phyloP scores from a whole-genome alignment of 2,113 vertebrate species.

The Dissostichus mawsoni region DNA sequence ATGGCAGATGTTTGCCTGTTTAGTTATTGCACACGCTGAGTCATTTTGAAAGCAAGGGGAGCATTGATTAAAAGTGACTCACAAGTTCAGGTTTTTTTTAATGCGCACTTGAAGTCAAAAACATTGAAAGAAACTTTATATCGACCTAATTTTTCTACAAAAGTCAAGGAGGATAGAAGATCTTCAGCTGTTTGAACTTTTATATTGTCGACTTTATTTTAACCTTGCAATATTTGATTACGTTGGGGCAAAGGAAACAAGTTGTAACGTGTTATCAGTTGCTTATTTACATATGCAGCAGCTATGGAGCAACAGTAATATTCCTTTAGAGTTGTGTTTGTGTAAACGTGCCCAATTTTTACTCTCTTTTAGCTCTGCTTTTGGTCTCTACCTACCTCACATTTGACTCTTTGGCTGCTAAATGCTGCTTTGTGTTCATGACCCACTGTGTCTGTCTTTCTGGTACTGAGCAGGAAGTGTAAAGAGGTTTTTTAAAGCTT shows the following conservation, averaged over 20 bases:
- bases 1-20: neutral
- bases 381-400: too few relatives aligned
- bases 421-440: too few relatives aligned
- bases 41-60: neutral
- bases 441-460: too few relatives aligned
- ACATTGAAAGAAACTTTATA: too few relatives aligned
- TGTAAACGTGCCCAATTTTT: too few relatives aligned
- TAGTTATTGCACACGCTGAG: conserved; percentile 7
- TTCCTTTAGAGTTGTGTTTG: neutral
- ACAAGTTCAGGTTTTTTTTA: neutral
- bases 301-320: neutral
- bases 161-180: neutral
- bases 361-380: too few relatives aligned
- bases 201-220: neutral
- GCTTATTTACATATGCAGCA: neutral
- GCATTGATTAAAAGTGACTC: neutral
- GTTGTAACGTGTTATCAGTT: neutral
- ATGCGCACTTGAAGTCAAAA: neutral
- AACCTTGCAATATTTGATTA: neutral
- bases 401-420: too few relatives aligned
- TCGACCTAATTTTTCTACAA: neutral
- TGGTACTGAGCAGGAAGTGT: too few relatives aligned
- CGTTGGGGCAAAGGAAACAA: neutral
- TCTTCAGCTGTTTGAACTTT: neutral
- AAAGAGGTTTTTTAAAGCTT: too few relatives aligned